Evolutionary conservation across 2,888 invertebrate species (phyloP), one percentile per base, ranked within the genome.

Genomic region (Tetrapedia diversipes): DNA sequence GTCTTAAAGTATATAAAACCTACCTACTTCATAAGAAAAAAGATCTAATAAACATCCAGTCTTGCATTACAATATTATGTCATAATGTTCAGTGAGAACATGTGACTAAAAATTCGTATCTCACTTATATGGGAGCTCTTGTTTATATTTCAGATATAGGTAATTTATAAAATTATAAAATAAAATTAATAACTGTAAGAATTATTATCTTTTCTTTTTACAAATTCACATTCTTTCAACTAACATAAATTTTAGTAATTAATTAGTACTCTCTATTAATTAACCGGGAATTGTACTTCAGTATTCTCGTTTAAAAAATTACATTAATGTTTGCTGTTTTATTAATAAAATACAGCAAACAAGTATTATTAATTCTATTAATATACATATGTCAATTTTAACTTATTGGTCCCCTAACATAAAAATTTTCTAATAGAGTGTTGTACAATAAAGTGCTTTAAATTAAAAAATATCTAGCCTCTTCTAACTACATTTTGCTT

Each of bases 381-480:
- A 65, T 76, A 73, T 77, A 78, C 79, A 79, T 59, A 56, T 72
- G 72, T 72, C 53, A 72, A 66, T 83, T 83, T 69, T 63, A 84
- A 83, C 76, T 84, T 80, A 82, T 85, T 86, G 82, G 78, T 86
- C 85, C 85, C n/a, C 83, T 83, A 83, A 80, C 61, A 76, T 80
- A 83, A 84, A 84, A 77, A 74, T 83, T 60, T 67, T 65, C 72
- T 85, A 81, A 70, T 73, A 69, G 68, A 73, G 80, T 87, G 88
- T 89, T 90, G 86, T 90, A 90, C 89, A 87, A 89, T 90, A 88
- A 88, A 86, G 88, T 90, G 89, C 88, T 89, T 89, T 87, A 86
- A 88, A 84, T 89, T 88, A 89, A 86, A 86, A 86, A 87, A 84
- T 89, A 89, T 88, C 89, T 89, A 90, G 90, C 90, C 90, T 91